Conservation (phyloP, 2,113 vertebrate genomes). For the Zosterops hypoxanthus region DNA sequence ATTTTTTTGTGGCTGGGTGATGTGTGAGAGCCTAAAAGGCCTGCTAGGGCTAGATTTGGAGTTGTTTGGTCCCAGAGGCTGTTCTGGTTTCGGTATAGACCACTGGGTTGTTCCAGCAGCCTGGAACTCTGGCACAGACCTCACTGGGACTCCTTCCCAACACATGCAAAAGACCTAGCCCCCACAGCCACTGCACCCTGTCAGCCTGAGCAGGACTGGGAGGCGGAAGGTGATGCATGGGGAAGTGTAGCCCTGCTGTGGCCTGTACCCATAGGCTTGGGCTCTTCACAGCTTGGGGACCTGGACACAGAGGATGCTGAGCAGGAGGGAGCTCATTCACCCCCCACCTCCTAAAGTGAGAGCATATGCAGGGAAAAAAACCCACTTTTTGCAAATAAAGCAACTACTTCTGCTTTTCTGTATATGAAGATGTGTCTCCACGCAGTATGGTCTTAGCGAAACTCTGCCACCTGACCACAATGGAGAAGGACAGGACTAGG, state of each 20-base stretch:
- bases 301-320: fast-evolving
- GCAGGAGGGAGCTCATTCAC: fast-evolving
- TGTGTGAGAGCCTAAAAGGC: neutral
- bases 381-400: neutral
- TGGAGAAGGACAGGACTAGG: fast-evolving
- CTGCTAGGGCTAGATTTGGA: neutral
- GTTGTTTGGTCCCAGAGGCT: neutral
- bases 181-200: too few species aligned
- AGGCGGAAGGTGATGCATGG: neutral
- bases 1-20: neutral
- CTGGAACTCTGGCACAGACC: fast-evolving
- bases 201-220: neutral
- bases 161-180: neutral
- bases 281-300: neutral
- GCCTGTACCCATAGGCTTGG: fast-evolving
- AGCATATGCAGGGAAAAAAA: neutral
- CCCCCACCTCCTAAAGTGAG: fast-evolving
- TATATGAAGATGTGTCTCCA: neutral
- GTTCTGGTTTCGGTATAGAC: fast-evolving
- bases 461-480: neutral
- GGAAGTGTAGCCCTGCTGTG: neutral
- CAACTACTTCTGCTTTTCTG: conserved; percentile 23
- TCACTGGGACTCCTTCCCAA: neutral
- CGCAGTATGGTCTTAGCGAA: fast-evolving
- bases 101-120: neutral